Conservation (phyloP, 2,797 vertebrate genomes). For the Platyrinchus mystaceus region DNA sequence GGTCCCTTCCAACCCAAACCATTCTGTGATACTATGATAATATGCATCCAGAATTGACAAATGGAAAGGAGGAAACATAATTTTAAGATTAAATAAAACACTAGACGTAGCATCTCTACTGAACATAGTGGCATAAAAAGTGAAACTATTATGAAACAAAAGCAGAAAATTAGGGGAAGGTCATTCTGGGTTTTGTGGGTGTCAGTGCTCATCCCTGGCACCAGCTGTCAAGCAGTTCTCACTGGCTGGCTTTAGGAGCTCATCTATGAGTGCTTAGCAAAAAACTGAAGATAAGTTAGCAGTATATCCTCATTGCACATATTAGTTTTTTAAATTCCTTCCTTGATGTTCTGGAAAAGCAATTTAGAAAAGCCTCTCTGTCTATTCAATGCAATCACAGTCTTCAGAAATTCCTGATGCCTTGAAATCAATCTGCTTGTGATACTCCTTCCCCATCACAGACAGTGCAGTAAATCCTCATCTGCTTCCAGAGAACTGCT, state of each 20-base stretch:
- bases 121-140: not conserved
- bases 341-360: slow-evolving; percentile 11
- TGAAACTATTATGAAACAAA: not conserved
- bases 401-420: not conserved
- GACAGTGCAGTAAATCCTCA: not conserved
- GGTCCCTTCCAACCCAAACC: not conserved
- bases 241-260: not conserved
- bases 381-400: not conserved
- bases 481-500: not conserved
- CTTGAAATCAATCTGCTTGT: not conserved
- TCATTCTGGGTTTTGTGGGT: not conserved
- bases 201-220: not conserved
- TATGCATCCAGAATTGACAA: not conserved
- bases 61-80: not conserved
- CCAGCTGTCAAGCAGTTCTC: not conserved
- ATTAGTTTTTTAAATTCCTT: not conserved
- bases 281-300: not conserved
- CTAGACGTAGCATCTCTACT: not conserved
- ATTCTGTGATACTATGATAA: not conserved
- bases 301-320: not conserved
- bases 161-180: not conserved
- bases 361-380: not conserved
- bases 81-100: not conserved
- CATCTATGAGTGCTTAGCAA: not conserved
- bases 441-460: not conserved